phyloP scores from a whole-genome alignment of 92 coral and sea anemone species.

The Epizoanthus rinbou region DNA sequence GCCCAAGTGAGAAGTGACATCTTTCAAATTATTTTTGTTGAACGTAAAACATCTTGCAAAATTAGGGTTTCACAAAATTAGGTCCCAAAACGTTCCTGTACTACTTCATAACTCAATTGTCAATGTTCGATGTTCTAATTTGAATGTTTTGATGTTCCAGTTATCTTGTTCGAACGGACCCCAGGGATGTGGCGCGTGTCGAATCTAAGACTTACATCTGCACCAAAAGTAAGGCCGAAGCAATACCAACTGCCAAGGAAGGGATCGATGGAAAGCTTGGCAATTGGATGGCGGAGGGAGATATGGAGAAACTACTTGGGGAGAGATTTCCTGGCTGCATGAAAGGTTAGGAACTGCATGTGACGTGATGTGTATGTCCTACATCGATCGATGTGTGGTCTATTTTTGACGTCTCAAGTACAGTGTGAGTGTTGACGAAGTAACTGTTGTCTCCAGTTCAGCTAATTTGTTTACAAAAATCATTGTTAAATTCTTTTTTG shows the following conservation, averaged over 20 bases:
- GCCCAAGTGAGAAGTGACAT: background rate
- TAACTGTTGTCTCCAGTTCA: no score
- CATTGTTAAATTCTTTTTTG: no score
- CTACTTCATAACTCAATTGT: background rate
- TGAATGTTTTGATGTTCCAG: constrained; percentile 41
- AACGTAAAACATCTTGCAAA: background rate
- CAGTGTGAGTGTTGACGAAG: no score
- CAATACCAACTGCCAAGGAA: constrained; percentile 70
- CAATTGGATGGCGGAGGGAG: constrained; percentile 77
- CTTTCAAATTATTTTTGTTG: constrained; percentile 4
- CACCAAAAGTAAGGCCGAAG: constrained; percentile 66
- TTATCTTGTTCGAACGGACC: constrained; percentile 84
- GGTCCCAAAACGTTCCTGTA: background rate
- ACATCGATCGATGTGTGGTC: no score
- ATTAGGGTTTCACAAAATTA: background rate
- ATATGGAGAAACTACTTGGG: constrained; percentile 60
- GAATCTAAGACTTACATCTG: constrained; percentile 88
- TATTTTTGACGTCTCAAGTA: no score
- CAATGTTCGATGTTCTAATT: background rate
- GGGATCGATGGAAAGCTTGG: constrained; percentile 75
- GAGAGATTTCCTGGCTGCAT: constrained; percentile 83
- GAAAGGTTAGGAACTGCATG: constrained; percentile 61
- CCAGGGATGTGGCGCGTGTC: constrained; percentile 91
- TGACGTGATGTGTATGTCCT: no score
- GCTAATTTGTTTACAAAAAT: no score